phyloP scores from a whole-genome alignment of 1,140 invertebrate species.

The Zaprionus tsacasi region DNA sequence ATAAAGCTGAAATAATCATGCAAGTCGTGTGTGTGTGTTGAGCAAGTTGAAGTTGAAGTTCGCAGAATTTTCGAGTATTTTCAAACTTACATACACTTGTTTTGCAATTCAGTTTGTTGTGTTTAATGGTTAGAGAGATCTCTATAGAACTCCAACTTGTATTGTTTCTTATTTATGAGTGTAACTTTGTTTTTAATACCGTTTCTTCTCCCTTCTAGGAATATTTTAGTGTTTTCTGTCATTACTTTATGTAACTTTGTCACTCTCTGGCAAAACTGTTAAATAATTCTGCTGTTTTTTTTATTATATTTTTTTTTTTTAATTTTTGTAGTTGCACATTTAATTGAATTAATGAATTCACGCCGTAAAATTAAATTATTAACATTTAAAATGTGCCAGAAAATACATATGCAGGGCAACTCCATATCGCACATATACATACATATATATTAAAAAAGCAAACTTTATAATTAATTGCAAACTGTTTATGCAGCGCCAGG shows the following conservation, averaged over 20 bases:
- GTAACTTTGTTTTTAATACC: not conserved
- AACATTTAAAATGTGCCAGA: constrained; percentile 48
- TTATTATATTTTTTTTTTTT: not conserved
- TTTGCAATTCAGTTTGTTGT: not conserved
- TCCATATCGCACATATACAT: not conserved
- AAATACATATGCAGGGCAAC: constrained; percentile 44
- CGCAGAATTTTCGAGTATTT: not conserved
- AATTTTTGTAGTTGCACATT: constrained; percentile 2
- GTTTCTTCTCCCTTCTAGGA: not conserved
- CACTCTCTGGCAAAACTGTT: not conserved
- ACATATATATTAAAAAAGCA: constrained; percentile 35
- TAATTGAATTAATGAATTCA: constrained; percentile 29
- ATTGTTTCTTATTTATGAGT: too few species aligned
- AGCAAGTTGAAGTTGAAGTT: not conserved
- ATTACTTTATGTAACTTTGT: constrained; percentile 7
- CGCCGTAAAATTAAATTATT: constrained; percentile 39
- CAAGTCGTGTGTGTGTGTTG: too few species aligned
- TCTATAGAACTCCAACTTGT: too few species aligned
- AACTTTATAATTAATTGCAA: constrained; percentile 67
- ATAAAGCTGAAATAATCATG: not conserved
- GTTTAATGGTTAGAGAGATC: not conserved
- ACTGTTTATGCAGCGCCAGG: constrained; percentile 56
- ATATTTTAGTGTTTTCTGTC: too few species aligned
- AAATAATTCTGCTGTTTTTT: constrained; percentile 16
- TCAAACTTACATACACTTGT: not conserved